A percentile compares a stretch with the other conserved stretches of the same genome.
phyloP scores from a whole-genome alignment of 2,113 vertebrate species.

The Mus pahari region DNA sequence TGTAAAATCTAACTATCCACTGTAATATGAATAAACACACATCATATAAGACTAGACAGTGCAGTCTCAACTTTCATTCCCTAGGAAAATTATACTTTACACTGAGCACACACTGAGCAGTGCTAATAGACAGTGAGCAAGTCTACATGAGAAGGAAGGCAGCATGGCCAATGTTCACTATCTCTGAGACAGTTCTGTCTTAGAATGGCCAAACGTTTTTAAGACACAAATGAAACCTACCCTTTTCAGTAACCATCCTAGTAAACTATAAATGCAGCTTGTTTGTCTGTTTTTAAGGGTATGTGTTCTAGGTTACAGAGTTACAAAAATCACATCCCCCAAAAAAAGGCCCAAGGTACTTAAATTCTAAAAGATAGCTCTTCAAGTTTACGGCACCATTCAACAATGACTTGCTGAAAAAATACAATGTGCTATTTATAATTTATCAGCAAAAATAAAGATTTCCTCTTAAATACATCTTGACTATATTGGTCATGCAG shows the following conservation, averaged over 20 bases:
- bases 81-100: neutral
- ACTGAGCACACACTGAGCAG: neutral
- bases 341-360: conserved; percentile 40
- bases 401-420: conserved; percentile 46
- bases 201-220: neutral
- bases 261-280: neutral
- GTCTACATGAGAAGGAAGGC: neutral
- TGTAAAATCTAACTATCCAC: neutral
- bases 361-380: neutral
- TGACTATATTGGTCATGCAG: conserved; percentile 2
- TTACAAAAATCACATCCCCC: conserved; percentile 4
- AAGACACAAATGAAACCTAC: neutral
- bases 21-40: neutral
- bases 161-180: neutral
- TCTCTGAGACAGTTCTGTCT: conserved; percentile 16
- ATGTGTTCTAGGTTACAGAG: neutral
- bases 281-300: neutral
- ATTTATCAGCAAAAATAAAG: conserved; percentile 50
- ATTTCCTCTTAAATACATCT: neutral
- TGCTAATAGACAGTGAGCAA: neutral
- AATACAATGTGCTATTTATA: conserved; percentile 30
- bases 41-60: neutral
- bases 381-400: neutral
- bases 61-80: neutral
- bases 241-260: neutral